Percentiles rank a stretch among this genome's conserved stretches.
Conservation (phyloP, 2,888 invertebrate species). For the Ectobius pallidus region DNA sequence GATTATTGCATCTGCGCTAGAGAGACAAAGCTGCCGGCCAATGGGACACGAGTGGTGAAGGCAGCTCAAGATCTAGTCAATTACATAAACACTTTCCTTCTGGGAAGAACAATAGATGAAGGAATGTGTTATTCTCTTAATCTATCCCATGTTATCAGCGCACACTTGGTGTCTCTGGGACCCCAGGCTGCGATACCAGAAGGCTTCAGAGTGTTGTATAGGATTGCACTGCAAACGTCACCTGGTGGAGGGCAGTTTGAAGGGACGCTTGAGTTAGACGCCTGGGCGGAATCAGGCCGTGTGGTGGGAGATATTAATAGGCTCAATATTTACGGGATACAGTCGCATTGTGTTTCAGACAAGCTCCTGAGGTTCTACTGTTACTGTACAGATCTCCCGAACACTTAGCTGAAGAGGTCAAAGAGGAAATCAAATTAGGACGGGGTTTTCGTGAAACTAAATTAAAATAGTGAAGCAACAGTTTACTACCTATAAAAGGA, state of each 20-base stretch:
- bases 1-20: slow-evolving; percentile 11
- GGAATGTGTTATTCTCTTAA: slow-evolving; percentile 13
- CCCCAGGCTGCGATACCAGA: background rate
- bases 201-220: slow-evolving; percentile 16
- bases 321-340: slow-evolving; percentile 29
- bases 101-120: background rate
- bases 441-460: too few relatives aligned
- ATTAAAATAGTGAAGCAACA: too few relatives aligned
- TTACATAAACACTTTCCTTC: slow-evolving; percentile 11
- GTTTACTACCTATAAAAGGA: too few relatives aligned
- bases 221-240: slow-evolving; percentile 12
- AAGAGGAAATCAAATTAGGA: too few relatives aligned
- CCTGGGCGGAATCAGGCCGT: background rate
- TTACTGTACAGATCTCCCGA: slow-evolving; percentile 31
- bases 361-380: slow-evolving; percentile 30
- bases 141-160: background rate
- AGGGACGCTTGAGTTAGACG: slow-evolving; percentile 31
- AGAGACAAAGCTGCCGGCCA: background rate
- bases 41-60: background rate
- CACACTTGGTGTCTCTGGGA: slow-evolving; percentile 4
- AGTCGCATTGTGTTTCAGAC: slow-evolving; percentile 28
- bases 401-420: too few relatives aligned
- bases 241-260: slow-evolving; percentile 23
- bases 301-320: slow-evolving; percentile 21
- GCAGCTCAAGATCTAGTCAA: background rate